A percentile compares a stretch with the other conserved stretches of the same genome.
Conservation (phyloP, 2,113 vertebrate species). For the Cygnus buccinator region DNA sequence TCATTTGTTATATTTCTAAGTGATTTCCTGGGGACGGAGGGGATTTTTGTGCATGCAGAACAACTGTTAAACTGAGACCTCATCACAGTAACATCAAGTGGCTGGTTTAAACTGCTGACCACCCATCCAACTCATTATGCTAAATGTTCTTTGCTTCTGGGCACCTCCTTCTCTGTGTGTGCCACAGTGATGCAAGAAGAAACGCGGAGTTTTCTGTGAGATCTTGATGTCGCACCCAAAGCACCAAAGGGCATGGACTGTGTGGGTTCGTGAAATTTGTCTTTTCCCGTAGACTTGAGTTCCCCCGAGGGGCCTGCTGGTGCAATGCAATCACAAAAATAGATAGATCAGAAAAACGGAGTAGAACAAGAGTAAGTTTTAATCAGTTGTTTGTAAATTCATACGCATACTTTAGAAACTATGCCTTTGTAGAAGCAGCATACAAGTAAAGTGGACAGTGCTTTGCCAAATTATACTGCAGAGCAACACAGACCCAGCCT, state of each 20-base stretch:
- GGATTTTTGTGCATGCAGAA: constrained; percentile 13
- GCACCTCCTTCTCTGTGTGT: constrained; percentile 28
- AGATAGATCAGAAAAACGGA: not conserved
- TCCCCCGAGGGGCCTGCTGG: not conserved
- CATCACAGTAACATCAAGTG: constrained; percentile 62
- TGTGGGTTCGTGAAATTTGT: not conserved
- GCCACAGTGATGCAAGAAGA: constrained; percentile 56
- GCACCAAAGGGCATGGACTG: constrained; percentile 24
- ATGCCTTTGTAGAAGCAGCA: not conserved
- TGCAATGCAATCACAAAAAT: not conserved
- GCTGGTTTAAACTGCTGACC: constrained; percentile 66
- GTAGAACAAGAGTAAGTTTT: not conserved
- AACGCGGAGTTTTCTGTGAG: constrained; percentile 7
- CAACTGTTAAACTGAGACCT: constrained; percentile 57
- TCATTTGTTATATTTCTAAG: constrained; percentile 37
- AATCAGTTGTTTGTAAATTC: not conserved
- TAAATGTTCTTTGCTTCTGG: constrained; percentile 67
- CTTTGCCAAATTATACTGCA: not conserved
- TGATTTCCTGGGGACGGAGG: constrained; percentile 9
- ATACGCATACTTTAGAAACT: accelerated
- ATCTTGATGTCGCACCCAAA: constrained; percentile 42
- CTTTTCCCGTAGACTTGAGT: not conserved
- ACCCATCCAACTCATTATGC: constrained; percentile 58
- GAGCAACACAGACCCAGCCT: not conserved
- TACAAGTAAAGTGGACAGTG: too few relatives aligned